These are phyloP conservation scores for Drosophila peninsularis DNA, from an alignment of 2,888 invertebrate genomes.

Conservation along the genomic window DNA sequence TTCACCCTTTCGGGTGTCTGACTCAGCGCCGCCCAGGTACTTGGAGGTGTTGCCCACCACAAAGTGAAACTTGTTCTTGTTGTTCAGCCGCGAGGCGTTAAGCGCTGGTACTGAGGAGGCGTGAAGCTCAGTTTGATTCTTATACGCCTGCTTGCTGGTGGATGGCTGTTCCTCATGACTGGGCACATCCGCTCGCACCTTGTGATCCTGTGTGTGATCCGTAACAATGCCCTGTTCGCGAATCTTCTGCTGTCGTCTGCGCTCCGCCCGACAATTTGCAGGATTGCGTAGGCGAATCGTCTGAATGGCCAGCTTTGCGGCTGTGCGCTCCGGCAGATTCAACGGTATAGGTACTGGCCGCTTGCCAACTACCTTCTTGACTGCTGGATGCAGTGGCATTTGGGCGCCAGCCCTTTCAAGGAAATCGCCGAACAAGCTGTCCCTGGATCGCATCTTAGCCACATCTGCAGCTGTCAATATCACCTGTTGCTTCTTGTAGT, in stretches of 20 bases:
- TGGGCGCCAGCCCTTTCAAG: conserved; percentile 82
- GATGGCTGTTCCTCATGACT: conserved; percentile 57
- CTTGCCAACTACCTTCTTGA: conserved; percentile 89
- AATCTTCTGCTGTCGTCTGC: conserved; percentile 75
- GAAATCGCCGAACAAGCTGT: conserved; percentile 68
- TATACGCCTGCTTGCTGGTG: conserved; percentile 56
- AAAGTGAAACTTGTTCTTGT: conserved; percentile 86
- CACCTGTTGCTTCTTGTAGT: conserved; percentile 87
- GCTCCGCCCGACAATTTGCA: conserved; percentile 76
- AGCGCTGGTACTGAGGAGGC: conserved; percentile 58
- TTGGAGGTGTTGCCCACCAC: conserved; percentile 91
- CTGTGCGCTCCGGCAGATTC: conserved; percentile 84
- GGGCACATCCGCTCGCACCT: not conserved
- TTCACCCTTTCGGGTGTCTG: conserved; percentile 85
- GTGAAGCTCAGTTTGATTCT: conserved; percentile 30
- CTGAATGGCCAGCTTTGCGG: conserved; percentile 85
- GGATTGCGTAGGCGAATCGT: conserved; percentile 80
- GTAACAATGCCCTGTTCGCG: conserved; percentile 79
- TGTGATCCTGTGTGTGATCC: conserved; percentile 68
- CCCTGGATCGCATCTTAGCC: conserved; percentile 75
- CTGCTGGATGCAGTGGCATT: conserved; percentile 89
- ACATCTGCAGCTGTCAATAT: conserved; percentile 82
- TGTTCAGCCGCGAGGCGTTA: conserved; percentile 86
- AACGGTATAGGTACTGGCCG: conserved; percentile 80
- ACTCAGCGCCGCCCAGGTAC: conserved; percentile 86